Base-by-base conservation (phyloP, 2,113 vertebrate genomes). In the Syrmaticus mikado region DNA sequence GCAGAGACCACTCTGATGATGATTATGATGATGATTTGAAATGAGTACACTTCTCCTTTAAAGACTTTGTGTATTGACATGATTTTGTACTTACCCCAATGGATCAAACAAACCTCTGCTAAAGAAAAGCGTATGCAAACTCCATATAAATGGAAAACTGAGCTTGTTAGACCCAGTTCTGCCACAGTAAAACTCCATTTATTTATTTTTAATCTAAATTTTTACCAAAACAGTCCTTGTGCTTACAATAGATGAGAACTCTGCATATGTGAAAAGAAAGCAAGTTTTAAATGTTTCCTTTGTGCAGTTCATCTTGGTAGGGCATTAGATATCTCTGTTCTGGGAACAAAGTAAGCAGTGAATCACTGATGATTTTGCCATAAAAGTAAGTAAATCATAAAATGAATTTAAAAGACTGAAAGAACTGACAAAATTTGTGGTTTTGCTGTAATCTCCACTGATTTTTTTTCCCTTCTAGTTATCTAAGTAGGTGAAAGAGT, bases 361-460 rank as follows among this genome's bases (percentile, higher is more conserved):
- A 87, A 78, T 74, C 79, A 41, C 75, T 70, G 83, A 45, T 87
- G 83, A 77, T 67, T 92, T 85, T 90, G 80, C 87, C 80, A 71
- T 66, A 52, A 87, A 96, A 93, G 75, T 32, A 67, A 90, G 43
- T 75, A 88, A 88, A 85, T 88, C 36, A 79, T 8, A 16, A 52
- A 32, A 53, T 53, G 25, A 43, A 43, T 87, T 86, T 18, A 53
- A 81, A 89, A 52, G 38, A 67, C n/a, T 70, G 87, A 60, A 81
- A 79, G 70, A 81, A 84, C 53, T 60, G 65, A 77, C 64, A 81
- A 57, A 89, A 68, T 70, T 68, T 87, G 78, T 76, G 78, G 73
- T 83, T 90, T 94, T 41, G 12, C 43, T 84, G 53, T 73, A 43
- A 81, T 55, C 43, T 68, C 41, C 52, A 34, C 30, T 77, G 30